These are phyloP conservation scores for Pristionchus maxplancki DNA, from an alignment of 2,888 invertebrate genomes.

Conservation along the genomic window DNA sequence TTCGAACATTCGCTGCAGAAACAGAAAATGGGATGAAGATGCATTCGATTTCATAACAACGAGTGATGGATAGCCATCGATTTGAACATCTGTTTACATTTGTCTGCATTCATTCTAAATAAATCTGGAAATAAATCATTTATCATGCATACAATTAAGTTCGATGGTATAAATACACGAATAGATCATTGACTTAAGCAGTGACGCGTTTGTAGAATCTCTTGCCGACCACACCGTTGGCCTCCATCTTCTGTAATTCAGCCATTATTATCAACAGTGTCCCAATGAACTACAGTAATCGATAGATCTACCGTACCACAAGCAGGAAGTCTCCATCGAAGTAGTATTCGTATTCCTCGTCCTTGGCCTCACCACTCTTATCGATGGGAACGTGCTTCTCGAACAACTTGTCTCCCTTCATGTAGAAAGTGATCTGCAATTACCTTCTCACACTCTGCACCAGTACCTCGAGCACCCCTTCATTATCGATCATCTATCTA, in stretches of 20 bases:
- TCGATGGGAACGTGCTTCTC: conserved; percentile 69
- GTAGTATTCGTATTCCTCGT: conserved; percentile 74
- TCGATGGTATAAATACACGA: not conserved
- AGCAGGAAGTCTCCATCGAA: conserved; percentile 68
- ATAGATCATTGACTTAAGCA: not conserved
- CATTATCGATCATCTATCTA: not conserved
- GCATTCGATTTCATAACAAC: too few species aligned
- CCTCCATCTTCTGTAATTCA: conserved; percentile 70
- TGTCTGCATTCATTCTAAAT: not conserved
- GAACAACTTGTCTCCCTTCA: conserved; percentile 62
- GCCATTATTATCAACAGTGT: not conserved
- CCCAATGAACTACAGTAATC: not conserved
- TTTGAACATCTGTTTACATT: too few species aligned
- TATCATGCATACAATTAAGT: not conserved
- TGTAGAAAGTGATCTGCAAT: conserved; percentile 64
- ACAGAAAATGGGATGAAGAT: too few species aligned
- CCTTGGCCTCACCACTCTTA: conserved; percentile 66
- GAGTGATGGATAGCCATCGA: too few species aligned
- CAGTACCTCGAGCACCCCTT: not conserved
- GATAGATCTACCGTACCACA: conserved; percentile 56
- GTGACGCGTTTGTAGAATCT: conserved; percentile 71
- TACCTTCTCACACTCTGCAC: not conserved
- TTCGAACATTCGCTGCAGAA: too few species aligned
- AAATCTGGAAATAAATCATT: not conserved
- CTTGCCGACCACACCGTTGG: conserved; percentile 69